Conservation (phyloP, 2,113 vertebrate species). For the Stigmatopora nigra region DNA sequence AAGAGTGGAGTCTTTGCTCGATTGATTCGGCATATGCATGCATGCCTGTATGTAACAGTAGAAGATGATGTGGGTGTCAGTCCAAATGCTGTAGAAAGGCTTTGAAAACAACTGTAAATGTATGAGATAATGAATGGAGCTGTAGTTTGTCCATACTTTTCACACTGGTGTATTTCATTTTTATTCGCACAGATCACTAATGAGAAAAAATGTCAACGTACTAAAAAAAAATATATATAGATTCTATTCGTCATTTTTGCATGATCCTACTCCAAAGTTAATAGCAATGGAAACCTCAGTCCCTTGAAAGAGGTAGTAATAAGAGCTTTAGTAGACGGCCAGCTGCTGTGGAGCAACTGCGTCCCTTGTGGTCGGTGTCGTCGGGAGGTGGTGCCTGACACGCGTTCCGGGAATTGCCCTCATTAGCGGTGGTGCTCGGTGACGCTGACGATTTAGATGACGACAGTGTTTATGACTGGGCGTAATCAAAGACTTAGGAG, state of each 20-base stretch:
- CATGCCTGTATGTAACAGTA: no score
- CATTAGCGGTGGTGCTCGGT: constrained; percentile 17
- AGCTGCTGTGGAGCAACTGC: constrained; percentile 7
- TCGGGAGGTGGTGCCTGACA: constrained; percentile 1
- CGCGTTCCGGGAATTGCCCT: constrained; percentile 28
- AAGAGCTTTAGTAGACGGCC: background rate
- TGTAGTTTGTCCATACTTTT: no score
- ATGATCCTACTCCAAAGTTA: background rate
- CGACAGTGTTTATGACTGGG: constrained; percentile 31
- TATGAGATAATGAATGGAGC: no score
- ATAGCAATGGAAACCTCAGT: background rate
- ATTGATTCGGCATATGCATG: no score
- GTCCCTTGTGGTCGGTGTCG: constrained; percentile 6
- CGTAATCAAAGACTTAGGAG: constrained; percentile 45
- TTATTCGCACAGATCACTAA: background rate
- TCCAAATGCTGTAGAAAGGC: no score
- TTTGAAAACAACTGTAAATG: no score
- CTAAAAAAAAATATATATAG: no score
- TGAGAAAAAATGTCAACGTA: background rate
- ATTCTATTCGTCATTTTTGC: background rate
- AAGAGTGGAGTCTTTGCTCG: no score
- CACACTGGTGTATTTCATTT: no score
- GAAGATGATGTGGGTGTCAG: no score
- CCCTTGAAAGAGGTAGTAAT: background rate
- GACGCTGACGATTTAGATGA: constrained; percentile 54